Conservation (phyloP, 2,888 invertebrate genomes). For the Pemphredon lugubris region DNA sequence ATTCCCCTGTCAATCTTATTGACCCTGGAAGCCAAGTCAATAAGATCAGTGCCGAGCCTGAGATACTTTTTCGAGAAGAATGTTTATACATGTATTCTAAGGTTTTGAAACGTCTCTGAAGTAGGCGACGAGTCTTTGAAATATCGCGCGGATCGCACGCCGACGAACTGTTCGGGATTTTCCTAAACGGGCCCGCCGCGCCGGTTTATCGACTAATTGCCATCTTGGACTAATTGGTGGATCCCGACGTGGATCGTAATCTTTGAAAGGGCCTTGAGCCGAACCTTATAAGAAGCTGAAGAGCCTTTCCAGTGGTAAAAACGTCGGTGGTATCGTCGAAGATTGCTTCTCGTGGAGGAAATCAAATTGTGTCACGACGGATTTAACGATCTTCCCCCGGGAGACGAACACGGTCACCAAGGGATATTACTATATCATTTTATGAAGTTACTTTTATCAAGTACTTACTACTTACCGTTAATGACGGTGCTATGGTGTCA, state of each 20-base stretch:
- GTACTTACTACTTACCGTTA: no score
- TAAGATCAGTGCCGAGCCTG: no score
- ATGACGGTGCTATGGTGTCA: no score
- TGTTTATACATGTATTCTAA: no score
- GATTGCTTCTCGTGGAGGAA: background rate
- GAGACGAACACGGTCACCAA: no score
- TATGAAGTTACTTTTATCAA: no score
- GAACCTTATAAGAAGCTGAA: conserved; percentile 29
- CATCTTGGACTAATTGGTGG: conserved; percentile 33
- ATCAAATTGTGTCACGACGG: background rate
- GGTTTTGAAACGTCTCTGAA: no score
- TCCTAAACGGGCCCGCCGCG: background rate
- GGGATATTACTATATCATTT: no score
- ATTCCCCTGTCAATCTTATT: no score
- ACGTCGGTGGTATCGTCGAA: background rate
- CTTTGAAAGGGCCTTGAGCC: conserved; percentile 24
- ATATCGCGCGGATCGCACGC: background rate
- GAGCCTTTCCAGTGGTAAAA: conserved; percentile 24
- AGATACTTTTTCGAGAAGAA: no score
- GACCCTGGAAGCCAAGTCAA: no score
- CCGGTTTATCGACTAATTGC: conserved; percentile 33
- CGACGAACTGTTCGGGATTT: background rate
- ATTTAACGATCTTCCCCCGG: background rate
- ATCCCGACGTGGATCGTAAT: conserved; percentile 28
- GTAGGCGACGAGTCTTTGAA: background rate